Evolutionary conservation across 2,113 vertebrate species (phyloP), one percentile per base, ranked within the genome.

Genomic region (Elachura formosa): DNA sequence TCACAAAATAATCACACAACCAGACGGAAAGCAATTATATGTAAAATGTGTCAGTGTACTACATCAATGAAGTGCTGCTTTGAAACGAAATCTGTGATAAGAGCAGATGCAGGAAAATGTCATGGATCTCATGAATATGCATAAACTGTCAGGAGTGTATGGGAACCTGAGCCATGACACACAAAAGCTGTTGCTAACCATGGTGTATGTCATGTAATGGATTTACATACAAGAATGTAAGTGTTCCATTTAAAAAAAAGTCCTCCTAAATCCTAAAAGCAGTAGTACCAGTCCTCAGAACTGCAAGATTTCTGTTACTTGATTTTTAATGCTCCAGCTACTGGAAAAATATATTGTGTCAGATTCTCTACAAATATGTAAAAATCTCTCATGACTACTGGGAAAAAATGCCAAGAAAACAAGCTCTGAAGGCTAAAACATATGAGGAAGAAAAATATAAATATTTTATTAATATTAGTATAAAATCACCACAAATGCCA

Each of bases 51-150:
- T 68, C 76, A 86, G 64, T 46, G 72, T 85, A 74, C 90, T 87
- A 73, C 84, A 92, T 94, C 92, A 95, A 67, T 90, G 90, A 91
- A 96, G 84, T 54, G 90, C 78, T 76, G 76, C 91, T 95, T 90
- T 94, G 93, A 91, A 92, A 92, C 0, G 4, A 91, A 90, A 95
- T 95, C 82, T 94, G 82, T 84, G 95, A 63, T 29, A 91, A 91
- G 84, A 91, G 82, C 93, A 96, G 95, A 96, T 95, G 96, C 90
- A 94, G 91, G 87, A 76, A 97, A 96, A 93, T 97, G 92, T 93
- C 89, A 95, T 77, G 67, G 87, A 87, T 80, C 93, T 94, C 71
- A 96, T 89, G 93, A 97, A 96, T 95, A 94, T 87, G 81, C 87
- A 97, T 69, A 24, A 92, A 81, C 64, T 93, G 90, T 77, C 94